Evolutionary conservation across 2,113 vertebrate genomes (phyloP).

Genomic region (Cheirogaleus medius): DNA sequence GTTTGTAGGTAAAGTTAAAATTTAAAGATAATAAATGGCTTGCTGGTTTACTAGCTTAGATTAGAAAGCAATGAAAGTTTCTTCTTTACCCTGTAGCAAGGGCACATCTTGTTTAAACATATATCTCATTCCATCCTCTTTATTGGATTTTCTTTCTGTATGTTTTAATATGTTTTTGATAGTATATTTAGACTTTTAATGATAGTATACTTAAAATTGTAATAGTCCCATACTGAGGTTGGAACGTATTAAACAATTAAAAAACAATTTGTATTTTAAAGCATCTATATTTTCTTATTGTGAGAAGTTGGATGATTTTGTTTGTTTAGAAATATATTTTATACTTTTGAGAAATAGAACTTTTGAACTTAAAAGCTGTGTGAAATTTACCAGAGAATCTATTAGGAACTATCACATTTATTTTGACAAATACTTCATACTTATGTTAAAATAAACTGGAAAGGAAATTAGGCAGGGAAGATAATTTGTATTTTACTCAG

Average conservation of each 20-base stretch:
- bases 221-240: slow-evolving; percentile 55
- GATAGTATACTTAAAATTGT: slow-evolving; percentile 35
- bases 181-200: slow-evolving; percentile 45
- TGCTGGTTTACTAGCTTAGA: neutral
- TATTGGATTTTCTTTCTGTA: slow-evolving; percentile 58
- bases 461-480: neutral
- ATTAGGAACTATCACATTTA: neutral
- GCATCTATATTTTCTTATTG: slow-evolving; percentile 17
- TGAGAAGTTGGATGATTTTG: slow-evolving; percentile 53
- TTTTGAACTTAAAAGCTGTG: slow-evolving; percentile 1
- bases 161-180: slow-evolving; percentile 47
- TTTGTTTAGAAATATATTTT: slow-evolving; percentile 47
- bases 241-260: slow-evolving; percentile 48
- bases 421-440: slow-evolving; percentile 43
- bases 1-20: slow-evolving; percentile 35
- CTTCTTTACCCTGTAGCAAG: neutral
- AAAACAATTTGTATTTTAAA: slow-evolving; percentile 34
- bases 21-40: slow-evolving; percentile 31
- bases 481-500: neutral
- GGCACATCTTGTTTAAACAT: slow-evolving; percentile 32
- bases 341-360: slow-evolving; percentile 11
- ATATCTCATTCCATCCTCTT: slow-evolving; percentile 58
- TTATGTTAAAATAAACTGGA: slow-evolving; percentile 21
- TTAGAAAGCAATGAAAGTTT: slow-evolving; percentile 61
- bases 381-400: slow-evolving; percentile 22